Evolutionary conservation across 2,113 vertebrate genomes (phyloP).

Genomic region (Thamnophis sirtalis): DNA sequence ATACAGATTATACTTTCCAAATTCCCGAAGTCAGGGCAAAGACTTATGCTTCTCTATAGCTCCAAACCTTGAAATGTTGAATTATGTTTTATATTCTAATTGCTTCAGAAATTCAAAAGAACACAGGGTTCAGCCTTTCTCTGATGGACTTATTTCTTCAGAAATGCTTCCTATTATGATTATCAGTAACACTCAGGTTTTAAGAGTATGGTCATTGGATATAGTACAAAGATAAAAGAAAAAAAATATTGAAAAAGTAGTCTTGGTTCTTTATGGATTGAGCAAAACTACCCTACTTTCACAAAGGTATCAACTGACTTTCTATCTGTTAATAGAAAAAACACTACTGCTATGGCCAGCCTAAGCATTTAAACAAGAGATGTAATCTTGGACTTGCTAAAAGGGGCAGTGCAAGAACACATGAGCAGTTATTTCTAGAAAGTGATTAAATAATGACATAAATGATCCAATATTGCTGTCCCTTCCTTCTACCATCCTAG

Average conservation of each 20-base stretch:
- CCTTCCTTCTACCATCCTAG: not conserved
- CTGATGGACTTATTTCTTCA: not conserved
- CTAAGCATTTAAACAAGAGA: not conserved
- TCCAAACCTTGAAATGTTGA: not conserved
- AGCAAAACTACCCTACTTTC: not conserved
- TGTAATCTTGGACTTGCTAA: not conserved
- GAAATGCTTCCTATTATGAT: not conserved
- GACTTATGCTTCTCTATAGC: not conserved
- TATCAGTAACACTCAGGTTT: not conserved
- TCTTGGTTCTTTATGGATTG: not conserved
- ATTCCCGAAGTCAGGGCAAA: not conserved
- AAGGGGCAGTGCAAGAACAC: not conserved
- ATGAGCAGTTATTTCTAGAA: not conserved
- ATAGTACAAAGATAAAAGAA: not conserved
- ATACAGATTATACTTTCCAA: not conserved
- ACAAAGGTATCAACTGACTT: not conserved
- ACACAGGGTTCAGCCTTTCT: not conserved
- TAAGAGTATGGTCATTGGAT: not conserved
- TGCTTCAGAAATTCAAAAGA: not conserved
- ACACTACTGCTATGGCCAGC: not conserved
- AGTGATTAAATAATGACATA: not conserved
- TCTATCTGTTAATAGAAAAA: not conserved
- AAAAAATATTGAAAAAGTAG: not conserved
- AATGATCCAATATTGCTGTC: not conserved
- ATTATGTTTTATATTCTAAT: not conserved